Evolutionary conservation across 2,797 vertebrate species (phyloP), one percentile per base, ranked within the genome.

Genomic region (Crocodylus rhombifer): DNA sequence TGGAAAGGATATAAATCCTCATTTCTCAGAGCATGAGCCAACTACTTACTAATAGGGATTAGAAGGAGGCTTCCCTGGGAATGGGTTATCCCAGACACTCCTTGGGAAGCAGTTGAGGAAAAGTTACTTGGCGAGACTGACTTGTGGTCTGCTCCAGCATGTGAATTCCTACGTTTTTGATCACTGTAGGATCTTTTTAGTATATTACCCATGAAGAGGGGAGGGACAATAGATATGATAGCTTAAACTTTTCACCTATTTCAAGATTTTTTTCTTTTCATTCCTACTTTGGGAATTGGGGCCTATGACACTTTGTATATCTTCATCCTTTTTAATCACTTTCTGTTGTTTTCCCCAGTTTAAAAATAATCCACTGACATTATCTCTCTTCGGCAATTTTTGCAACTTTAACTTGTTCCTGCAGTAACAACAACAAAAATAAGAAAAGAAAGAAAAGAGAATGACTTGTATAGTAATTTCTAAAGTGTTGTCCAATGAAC

Each of bases 391-490:
- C 67, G 77, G 36, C 74, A 64, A 86, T 65, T 4, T 78, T 79
- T 86, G 87, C 36, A 30, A 82, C 33, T 25, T 91, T 79, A n/a
- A 84, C 79, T 87, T 90, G 20, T 91, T 95, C 28, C 58, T 73
- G 94, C 73, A 86, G 80, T 69, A 92, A 63, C 61, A 91, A 51
- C 51, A 91, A 77, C 69, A 86, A 73, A 20, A 95, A 86, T 58
- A 88, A 51, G 42, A 51, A 51, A 51, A 51, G 42, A 51, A 92
- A 91, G 69, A 5, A 0, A 80, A 92, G 92, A 93, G 71, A 87
- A 81, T 5, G 6, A 56, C 63, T 91, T 90, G 8, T 36, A 90
- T 87, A 90, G 26, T 62, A 88, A 60, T n/a, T 56, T 77, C 81
- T 16, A 87, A 67, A 91, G 74, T 86, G 12, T 14, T 93, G 62